phyloP scores from a whole-genome alignment of 2,888 invertebrate genomes.

The Schrankia costaestrigalis region DNA sequence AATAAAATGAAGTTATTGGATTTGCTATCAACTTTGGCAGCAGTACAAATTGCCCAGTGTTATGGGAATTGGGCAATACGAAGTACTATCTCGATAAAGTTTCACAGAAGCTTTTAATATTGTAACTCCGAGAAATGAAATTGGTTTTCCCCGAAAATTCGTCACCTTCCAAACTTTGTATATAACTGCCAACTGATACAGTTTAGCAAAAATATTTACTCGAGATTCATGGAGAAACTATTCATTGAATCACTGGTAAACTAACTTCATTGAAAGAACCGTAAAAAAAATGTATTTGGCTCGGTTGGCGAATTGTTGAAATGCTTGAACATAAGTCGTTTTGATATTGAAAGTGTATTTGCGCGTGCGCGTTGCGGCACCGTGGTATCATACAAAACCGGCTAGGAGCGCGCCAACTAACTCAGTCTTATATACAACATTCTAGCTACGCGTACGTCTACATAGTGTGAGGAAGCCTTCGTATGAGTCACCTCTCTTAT shows the following conservation, averaged over 20 bases:
- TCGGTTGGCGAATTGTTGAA: slow-evolving; percentile 60
- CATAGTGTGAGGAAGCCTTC: slow-evolving; percentile 50
- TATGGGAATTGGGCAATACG: too few relatives aligned
- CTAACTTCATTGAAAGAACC: slow-evolving; percentile 40
- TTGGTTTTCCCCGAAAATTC: slow-evolving; percentile 27
- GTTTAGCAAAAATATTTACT: slow-evolving; percentile 38
- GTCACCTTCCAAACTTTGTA: slow-evolving; percentile 23
- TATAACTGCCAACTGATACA: slow-evolving; percentile 40
- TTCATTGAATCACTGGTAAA: slow-evolving; percentile 65
- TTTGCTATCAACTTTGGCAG: too few relatives aligned
- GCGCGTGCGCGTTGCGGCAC: slow-evolving; percentile 70
- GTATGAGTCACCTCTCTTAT: slow-evolving; percentile 75
- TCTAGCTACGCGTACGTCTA: slow-evolving; percentile 69
- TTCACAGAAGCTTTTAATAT: slow-evolving; percentile 9
- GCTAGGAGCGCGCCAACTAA: slow-evolving; percentile 65
- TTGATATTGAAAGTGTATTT: slow-evolving; percentile 34
- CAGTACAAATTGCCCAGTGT: too few relatives aligned
- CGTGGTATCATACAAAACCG: slow-evolving; percentile 70
- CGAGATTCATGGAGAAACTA: slow-evolving; percentile 55
- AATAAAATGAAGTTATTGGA: too few relatives aligned
- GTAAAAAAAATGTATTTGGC: slow-evolving; percentile 63
- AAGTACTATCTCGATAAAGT: too few relatives aligned
- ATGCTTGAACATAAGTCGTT: slow-evolving; percentile 59
- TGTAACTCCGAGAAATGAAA: slow-evolving; percentile 16
- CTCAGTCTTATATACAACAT: slow-evolving; percentile 78